These are phyloP conservation scores for Heteronetta atricapilla DNA, from an alignment of 2,113 vertebrate genomes.

Conservation along the genomic window DNA sequence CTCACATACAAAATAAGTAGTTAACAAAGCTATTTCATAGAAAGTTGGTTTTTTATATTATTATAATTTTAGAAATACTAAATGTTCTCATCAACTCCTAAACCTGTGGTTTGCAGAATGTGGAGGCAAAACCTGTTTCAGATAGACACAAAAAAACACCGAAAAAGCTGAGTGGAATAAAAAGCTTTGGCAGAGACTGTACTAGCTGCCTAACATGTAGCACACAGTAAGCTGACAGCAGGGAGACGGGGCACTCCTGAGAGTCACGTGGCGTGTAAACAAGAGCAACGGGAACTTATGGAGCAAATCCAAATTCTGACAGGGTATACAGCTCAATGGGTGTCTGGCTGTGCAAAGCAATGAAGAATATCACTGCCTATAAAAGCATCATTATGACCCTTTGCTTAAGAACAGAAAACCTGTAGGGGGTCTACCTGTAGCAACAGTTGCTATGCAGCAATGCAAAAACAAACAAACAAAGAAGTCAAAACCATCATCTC, in stretches of 20 bases:
- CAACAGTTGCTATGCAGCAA: not conserved
- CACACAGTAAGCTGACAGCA: not conserved
- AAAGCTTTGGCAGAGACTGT: not conserved
- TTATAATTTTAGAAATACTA: not conserved
- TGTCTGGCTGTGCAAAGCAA: not conserved
- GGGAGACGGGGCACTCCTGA: not conserved
- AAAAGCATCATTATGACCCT: not conserved
- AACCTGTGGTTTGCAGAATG: not conserved
- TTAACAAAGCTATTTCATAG: not conserved
- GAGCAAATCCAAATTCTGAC: not conserved
- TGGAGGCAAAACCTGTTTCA: not conserved
- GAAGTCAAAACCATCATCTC: not conserved
- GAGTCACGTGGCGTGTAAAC: accelerated
- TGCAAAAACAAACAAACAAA: not conserved
- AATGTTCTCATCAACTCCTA: not conserved
- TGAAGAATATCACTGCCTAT: not conserved
- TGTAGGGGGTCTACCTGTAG: not conserved
- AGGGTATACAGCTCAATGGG: not conserved
- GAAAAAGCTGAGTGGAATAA: not conserved
- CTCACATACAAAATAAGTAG: not conserved
- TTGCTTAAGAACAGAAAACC: not conserved
- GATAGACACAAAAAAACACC: not conserved
- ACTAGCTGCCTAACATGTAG: not conserved
- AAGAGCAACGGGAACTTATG: not conserved
- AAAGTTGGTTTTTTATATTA: not conserved